Base-by-base conservation (phyloP, 2,113 vertebrate genomes). In the Phalacrocorax brasilianus region DNA sequence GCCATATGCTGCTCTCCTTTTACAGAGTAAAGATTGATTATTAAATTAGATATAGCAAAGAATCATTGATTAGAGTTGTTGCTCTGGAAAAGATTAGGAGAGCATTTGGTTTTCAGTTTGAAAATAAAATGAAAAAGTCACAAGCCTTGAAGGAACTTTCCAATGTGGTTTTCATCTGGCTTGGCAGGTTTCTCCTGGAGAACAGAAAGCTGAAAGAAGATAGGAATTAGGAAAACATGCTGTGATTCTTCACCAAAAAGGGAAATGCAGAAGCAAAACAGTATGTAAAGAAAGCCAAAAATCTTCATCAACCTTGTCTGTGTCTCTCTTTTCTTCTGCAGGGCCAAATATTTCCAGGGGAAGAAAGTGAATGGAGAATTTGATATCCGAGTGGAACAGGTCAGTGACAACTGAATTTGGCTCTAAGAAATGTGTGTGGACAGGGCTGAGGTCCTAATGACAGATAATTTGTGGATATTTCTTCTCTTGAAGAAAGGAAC, bases 331-430 rank as follows among this genome's bases (percentile, higher is more conserved):
- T 91, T 91, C 47, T 92, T 97, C 52, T 81, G 22, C 94, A 99
- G 99, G 99, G 97, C 98, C 6, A 99, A 99, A 88, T 99, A 99
- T 94, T 99, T 99, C 97, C 97, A 99, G 66, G 99, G 99, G 32
- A 99, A 99, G 98, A 99, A 99, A 95, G 98, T 99, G 96, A 99
- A 99, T 38, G 99, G 99, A 79, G 99, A 99, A 68, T 98, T 98
- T 62, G 99, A 99, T 95, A 99, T 99, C 89, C 98, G 98, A 44
- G 99, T 99, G 91, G 99, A 99, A 89, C 99, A 99, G 99, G 99
- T 99, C 97, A 95, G 98, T 98, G 79, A 22, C 49, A 76, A 91
- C 14, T 45, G 21, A 89, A 77, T 79, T 72, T 68, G 21, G 24
- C 30, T 78, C 11, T 72, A 42, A 78, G 38, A 84, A 74, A 50